phyloP scores from a whole-genome alignment of 1,140 invertebrate genomes.

The Scaptomyza hsui region DNA sequence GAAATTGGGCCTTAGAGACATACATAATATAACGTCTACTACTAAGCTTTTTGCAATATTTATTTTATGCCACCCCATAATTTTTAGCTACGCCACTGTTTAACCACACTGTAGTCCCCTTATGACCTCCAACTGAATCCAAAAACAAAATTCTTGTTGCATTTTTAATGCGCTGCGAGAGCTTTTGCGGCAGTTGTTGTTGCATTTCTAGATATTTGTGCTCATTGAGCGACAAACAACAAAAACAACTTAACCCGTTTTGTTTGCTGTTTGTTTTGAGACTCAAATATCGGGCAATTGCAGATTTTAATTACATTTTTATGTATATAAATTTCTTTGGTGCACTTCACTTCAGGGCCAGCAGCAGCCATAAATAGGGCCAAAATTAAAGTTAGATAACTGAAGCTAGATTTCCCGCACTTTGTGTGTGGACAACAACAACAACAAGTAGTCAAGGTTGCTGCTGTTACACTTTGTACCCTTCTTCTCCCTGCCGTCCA shows the following conservation, averaged over 20 bases:
- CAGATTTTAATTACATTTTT: conserved; percentile 71
- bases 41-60: too few species aligned
- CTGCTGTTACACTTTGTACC: neutral
- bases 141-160: conserved; percentile 69
- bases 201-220: neutral
- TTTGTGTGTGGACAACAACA: too few species aligned
- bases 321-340: conserved; percentile 36
- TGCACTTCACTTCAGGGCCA: conserved; percentile 23
- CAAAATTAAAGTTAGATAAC: conserved; percentile 26
- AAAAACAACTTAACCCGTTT: neutral
- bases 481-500: neutral
- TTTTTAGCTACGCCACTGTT: neutral
- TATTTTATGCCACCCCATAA: neutral
- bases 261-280: too few species aligned
- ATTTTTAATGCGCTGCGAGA: conserved; percentile 65
- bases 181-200: conserved; percentile 38
- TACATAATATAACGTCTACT: too few species aligned
- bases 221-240: neutral
- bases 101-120: neutral
- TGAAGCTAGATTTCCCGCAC: neutral
- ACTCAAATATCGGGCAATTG: conserved; percentile 50
- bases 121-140: conserved; percentile 65
- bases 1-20: too few species aligned
- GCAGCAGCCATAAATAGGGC: conserved; percentile 8
- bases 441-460: conserved; percentile 39